Evolutionary conservation across 2,113 vertebrate species (phyloP).

Genomic region (Scartelaos histophorus): DNA sequence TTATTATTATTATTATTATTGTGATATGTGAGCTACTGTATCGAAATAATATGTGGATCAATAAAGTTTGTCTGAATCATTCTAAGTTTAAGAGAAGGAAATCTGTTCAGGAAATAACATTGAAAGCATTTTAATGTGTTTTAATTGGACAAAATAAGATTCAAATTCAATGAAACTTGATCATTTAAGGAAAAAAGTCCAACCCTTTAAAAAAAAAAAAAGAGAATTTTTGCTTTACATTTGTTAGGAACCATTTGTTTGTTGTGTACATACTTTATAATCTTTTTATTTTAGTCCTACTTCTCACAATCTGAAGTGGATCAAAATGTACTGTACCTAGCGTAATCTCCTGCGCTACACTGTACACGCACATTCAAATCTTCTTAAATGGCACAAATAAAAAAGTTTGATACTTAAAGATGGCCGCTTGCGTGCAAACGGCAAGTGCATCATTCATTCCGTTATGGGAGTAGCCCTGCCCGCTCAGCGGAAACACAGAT

Average conservation of each 20-base stretch:
- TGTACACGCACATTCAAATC: constrained; percentile 6
- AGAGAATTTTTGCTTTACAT: not conserved
- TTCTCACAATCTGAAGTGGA: constrained; percentile 7
- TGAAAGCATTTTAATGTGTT: too few relatives aligned
- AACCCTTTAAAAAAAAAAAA: too few relatives aligned
- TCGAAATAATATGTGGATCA: too few relatives aligned
- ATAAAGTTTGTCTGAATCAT: too few relatives aligned
- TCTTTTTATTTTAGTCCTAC: not conserved
- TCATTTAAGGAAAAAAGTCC: too few relatives aligned
- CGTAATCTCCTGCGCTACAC: constrained; percentile 21
- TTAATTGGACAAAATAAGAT: too few relatives aligned
- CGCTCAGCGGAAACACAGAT: constrained; percentile 62
- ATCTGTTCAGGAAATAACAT: too few relatives aligned
- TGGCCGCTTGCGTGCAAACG: constrained; percentile 44
- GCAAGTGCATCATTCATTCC: constrained; percentile 41
- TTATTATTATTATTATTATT: too few relatives aligned
- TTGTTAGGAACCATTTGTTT: too few relatives aligned
- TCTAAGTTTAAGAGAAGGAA: too few relatives aligned
- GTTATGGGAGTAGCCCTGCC: constrained; percentile 51
- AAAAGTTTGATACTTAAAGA: constrained; percentile 44
- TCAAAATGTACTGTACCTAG: constrained; percentile 2
- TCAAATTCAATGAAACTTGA: too few relatives aligned
- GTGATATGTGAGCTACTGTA: too few relatives aligned
- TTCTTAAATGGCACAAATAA: constrained; percentile 9
- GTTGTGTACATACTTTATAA: not conserved